Evolutionary conservation across 1,140 invertebrate species (phyloP), one percentile per base, ranked within the genome.

Genomic region (Apis dorsata): DNA sequence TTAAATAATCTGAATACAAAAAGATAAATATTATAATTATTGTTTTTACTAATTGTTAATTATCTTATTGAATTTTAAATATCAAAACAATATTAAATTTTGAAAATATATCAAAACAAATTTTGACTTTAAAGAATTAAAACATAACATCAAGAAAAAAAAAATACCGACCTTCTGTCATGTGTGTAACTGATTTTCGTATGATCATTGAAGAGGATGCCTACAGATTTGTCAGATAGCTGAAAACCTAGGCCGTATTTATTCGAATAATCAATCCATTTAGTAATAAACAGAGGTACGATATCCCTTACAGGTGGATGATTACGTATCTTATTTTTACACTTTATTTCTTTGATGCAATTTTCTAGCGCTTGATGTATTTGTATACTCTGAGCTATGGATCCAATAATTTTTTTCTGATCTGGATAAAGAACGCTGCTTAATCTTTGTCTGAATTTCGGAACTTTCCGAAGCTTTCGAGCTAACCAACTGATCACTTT

Each of bases 231-330:
- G 88, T 97, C 96, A 79, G 95, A 96, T 11, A 97, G 91, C 86
- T 96, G 96, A 90, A 96, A 97, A 34, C 96, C 96, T 82, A 97
- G 95, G 11, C 96, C 96, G 88, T 97, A 97, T 84, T 96, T 96
- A 91, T 97, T 96, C 1, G 96, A 96, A 90, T 97, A 97, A 91
- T 97, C 96, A 65, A 97, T 96, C 96, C 96, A 97, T 88, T 96
- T 97, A 24, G 85, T 97, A 93, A 96, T 96, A 96, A 92, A 96
- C 93, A 91, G 96, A 93, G 73, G 97, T 11, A 87, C 80, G 10
- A 96, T 60, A 12, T 91, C 87, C 8, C 95, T 93, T 62, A 94
- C 91, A 13, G 94, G 94, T 13, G 96, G 95, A 3, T 91, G 89
- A 79, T 92, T 92, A 11, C 79, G 77, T 3, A 66, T 44, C 60